Evolutionary conservation across 2,888 invertebrate species (phyloP), one percentile per base, ranked within the genome.

Genomic region (Prosopocoilus inquinatus): DNA sequence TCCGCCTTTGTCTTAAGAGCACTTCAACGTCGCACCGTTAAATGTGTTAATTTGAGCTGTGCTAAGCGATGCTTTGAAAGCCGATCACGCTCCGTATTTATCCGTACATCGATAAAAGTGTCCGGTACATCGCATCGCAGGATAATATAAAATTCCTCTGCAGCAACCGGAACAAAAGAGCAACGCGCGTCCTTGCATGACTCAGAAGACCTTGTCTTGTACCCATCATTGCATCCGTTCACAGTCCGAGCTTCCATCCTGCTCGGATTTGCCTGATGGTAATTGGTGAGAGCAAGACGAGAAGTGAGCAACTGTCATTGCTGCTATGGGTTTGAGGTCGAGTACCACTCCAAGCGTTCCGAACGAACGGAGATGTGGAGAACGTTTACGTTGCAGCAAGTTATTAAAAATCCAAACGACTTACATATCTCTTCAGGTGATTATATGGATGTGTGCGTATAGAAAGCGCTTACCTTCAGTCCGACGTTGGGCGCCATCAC

Each of bases 181-280:
- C 69, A 71, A 70, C 63, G 71, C 62, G 70, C 72, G 73, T 71
- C 73, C 73, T 73, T 73, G 72, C 71, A 69, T 72, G 70, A 71
- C 69, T 71, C 71, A 70, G 68, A 69, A 70, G 72, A 67, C 73
- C 73, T 73, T 73, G 73, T 69, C 67, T 41, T 41, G 41, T 41
- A 41, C 16, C 41, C 41, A 41, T 41, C 41, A 41, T 41, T 9
- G 12, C 41, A 16, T 15, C 16, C 16, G 41, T 9, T 41, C 41
- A 41, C 41, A 16, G 9, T 15, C 5, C 15, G 7, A 13, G 13
- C 15, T 36, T 13, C 15, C 41, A 15, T 41, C 41, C 16, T 16
- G 9, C 41, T 41, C 12, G 20, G 20, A 28, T 28, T 28, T 28
- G 20, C 1, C 20, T 7, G 20, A 7, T 28, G 20, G 20, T 28